Base-by-base conservation (phyloP, 1,140 invertebrate species). In the Bradysia coprophila region DNA sequence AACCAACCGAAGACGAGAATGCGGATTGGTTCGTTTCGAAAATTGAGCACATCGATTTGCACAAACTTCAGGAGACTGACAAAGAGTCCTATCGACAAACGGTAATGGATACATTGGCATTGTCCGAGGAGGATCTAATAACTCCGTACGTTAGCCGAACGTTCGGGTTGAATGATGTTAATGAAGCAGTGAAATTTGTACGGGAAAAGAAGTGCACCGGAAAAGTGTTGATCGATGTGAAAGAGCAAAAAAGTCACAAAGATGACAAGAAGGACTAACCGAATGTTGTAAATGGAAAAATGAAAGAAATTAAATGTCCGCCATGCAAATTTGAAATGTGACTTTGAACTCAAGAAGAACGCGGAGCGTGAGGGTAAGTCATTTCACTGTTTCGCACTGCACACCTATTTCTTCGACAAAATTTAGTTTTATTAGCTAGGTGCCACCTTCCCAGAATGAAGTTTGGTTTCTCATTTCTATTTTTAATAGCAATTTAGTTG, bases 91-190 rank as follows among this genome's bases (percentile, higher is more conserved):
- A 56, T 44, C 45, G 49, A 36, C 46, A 46, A 19, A 45, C 59
- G 36, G 56, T 67, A 3, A 53, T 54, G 44, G 66, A 68, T 51
- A 58, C 64, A 3, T 58, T 70, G 40, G 63, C 67, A 36, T 50
- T 70, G 51, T 62, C 57, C 31, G 55, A 64, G 23, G 59, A 67
- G 43, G 56, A 57, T 4, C 45, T 65, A 21, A 58, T 70, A 21
- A 52, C 52, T 18, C 65, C 67, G 9, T 59, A 64, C 47, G 54
- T 66, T 9, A 63, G 63, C 40, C 57, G 55, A 24, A 49, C 51
- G 24, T 69, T 59, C 48, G 50, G 50, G 13, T 47, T 69, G 15
- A 52, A 60, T 18, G 51, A 68, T 37, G 53, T 66, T 9, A 65
- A 66, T 50, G 52, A 65, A 22, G 67, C 66, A 13, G 50, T 69